Evolutionary conservation across 2,888 invertebrate genomes (phyloP).

Genomic region (Eristalinus aeneus): DNA sequence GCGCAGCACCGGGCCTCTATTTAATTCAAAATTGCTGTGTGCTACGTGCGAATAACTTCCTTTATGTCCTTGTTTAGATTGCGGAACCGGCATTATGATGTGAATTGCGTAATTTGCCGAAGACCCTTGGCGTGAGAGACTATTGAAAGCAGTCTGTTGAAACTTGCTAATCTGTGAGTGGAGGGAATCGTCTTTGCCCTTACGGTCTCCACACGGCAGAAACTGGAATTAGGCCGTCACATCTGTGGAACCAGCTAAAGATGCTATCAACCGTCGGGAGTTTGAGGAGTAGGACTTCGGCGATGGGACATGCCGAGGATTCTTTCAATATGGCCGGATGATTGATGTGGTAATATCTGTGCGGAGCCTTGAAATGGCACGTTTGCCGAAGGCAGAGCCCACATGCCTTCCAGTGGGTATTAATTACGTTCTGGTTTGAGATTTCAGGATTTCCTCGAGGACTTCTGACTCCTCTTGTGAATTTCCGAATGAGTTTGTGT

Average conservation of each 20-base stretch:
- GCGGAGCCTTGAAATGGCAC: background rate
- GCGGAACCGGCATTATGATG: background rate
- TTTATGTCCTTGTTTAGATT: background rate
- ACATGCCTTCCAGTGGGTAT: background rate
- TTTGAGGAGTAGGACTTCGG: background rate
- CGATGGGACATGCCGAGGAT: background rate
- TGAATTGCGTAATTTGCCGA: background rate
- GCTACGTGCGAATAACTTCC: background rate
- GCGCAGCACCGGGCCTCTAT: background rate
- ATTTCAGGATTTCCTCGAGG: background rate
- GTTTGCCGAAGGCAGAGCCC: background rate
- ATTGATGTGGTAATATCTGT: background rate
- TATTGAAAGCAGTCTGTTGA: background rate
- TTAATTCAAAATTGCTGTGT: background rate
- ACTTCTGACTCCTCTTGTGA: background rate
- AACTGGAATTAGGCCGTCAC: background rate
- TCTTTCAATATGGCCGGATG: background rate
- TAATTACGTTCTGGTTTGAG: background rate
- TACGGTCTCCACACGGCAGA: background rate
- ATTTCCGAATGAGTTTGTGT: background rate
- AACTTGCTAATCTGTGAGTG: background rate
- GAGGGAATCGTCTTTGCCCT: background rate
- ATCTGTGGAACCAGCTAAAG: background rate
- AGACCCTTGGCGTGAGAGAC: background rate
- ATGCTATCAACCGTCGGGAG: background rate